phyloP scores from a whole-genome alignment of 2,888 invertebrate genomes.

The Griposia aprilina region DNA sequence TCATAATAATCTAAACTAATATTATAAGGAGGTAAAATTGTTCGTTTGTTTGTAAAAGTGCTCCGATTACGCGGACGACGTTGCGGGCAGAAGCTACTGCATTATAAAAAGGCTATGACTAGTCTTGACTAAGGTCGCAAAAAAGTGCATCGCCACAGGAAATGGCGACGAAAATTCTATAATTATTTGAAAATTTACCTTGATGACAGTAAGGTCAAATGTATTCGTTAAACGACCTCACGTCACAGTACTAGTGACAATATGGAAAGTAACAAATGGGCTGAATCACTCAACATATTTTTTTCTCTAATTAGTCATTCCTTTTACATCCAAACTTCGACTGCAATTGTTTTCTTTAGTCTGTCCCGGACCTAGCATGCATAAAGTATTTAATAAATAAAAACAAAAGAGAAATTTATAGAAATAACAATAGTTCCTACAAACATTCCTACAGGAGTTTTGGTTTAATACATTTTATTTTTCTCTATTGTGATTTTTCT shows the following conservation, averaged over 20 bases:
- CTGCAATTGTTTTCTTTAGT: not conserved
- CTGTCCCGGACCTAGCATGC: too few species aligned
- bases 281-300: conserved; percentile 54
- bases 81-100: not conserved
- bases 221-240: conserved; percentile 23
- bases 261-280: conserved; percentile 56
- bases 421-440: not conserved
- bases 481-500: not conserved
- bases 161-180: conserved; percentile 13
- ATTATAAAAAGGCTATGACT: not conserved
- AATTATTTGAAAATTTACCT: conserved; percentile 34
- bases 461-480: not conserved
- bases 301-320: conserved; percentile 75
- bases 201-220: conserved; percentile 35
- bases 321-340: conserved; percentile 43
- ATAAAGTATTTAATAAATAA: not conserved
- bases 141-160: conserved; percentile 27
- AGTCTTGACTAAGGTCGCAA: conserved; percentile 6
- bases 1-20: not conserved
- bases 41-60: not conserved
- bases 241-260: conserved; percentile 26
- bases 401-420: not conserved
- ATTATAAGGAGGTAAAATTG: not conserved
- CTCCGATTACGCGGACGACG: not conserved
- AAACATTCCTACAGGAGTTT: not conserved